Evolutionary conservation across 1,140 invertebrate species (phyloP).

Genomic region (Batillaria attramentaria): DNA sequence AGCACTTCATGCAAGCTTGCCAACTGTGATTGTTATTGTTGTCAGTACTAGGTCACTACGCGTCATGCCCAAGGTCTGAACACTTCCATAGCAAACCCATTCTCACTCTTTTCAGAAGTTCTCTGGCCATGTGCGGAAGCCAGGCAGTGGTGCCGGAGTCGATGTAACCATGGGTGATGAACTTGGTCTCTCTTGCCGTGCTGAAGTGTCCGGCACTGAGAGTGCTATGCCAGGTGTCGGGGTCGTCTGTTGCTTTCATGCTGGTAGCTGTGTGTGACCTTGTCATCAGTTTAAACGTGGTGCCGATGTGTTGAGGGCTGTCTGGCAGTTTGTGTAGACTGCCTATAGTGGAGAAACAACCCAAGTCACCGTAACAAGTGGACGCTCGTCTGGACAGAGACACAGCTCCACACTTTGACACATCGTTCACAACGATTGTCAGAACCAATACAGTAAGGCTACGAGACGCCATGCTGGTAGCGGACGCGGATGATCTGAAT

Average conservation of each 20-base stretch:
- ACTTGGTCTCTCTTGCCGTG: slow-evolving; percentile 43
- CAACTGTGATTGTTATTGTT: no score
- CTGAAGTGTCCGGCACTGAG: slow-evolving; percentile 29
- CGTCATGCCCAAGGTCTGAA: neutral
- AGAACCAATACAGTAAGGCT: no score
- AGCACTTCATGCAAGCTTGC: no score
- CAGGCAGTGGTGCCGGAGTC: slow-evolving; percentile 36
- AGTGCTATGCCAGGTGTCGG: neutral
- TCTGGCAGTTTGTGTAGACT: slow-evolving; percentile 10
- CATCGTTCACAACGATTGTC: no score
- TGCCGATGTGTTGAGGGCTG: slow-evolving; percentile 1
- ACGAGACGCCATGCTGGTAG: neutral
- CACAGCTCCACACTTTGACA: no score
- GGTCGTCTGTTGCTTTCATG: neutral
- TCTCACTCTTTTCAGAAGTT: slow-evolving; percentile 50
- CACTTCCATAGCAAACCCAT: no score
- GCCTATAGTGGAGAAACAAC: slow-evolving; percentile 24
- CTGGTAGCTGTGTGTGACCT: neutral
- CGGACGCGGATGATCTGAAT: neutral
- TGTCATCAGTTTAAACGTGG: slow-evolving; percentile 18
- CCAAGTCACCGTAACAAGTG: slow-evolving; percentile 24
- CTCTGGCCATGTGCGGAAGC: slow-evolving; percentile 35
- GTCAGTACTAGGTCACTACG: neutral
- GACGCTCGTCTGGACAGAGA: neutral
- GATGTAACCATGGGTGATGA: slow-evolving; percentile 53